Evolutionary conservation across 2,113 vertebrate genomes (phyloP).

Genomic region (Chaetodon auriga): DNA sequence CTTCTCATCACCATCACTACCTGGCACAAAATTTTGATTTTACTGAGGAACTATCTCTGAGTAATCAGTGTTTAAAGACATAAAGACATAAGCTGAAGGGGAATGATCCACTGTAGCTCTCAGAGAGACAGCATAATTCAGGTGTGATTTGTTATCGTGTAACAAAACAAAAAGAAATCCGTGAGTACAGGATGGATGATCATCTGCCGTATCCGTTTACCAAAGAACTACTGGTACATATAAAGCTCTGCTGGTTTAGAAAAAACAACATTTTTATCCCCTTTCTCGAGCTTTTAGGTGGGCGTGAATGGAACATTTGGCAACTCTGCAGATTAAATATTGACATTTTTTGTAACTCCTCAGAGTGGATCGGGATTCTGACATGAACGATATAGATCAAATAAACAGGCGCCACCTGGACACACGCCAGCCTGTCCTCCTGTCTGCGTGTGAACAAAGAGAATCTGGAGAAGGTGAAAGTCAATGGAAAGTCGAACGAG

Average conservation of each 20-base stretch:
- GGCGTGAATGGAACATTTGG: not conserved
- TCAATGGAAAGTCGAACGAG: not conserved
- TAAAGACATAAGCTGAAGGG: not conserved
- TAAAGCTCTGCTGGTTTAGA: not conserved
- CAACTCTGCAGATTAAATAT: not conserved
- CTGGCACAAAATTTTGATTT: not conserved
- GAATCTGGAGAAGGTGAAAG: not conserved
- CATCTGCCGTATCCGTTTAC: not conserved
- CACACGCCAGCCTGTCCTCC: not conserved
- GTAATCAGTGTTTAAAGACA: not conserved
- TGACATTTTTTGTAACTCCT: conserved; percentile 19
- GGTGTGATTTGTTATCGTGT: not conserved
- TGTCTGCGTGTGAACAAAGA: not conserved
- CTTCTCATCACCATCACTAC: no score
- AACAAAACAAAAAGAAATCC: not conserved
- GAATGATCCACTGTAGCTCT: not conserved
- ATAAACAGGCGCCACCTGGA: conserved; percentile 7
- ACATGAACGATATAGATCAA: not conserved
- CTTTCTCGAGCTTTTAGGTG: not conserved
- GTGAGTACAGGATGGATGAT: not conserved
- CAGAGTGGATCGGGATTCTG: not conserved
- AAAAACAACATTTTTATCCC: not conserved
- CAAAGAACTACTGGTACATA: not conserved
- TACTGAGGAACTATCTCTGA: not conserved
- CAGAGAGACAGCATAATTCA: not conserved